These are phyloP conservation scores for Phortica variegata DNA, from an alignment of 1,140 invertebrate species.

Conservation along the genomic window DNA sequence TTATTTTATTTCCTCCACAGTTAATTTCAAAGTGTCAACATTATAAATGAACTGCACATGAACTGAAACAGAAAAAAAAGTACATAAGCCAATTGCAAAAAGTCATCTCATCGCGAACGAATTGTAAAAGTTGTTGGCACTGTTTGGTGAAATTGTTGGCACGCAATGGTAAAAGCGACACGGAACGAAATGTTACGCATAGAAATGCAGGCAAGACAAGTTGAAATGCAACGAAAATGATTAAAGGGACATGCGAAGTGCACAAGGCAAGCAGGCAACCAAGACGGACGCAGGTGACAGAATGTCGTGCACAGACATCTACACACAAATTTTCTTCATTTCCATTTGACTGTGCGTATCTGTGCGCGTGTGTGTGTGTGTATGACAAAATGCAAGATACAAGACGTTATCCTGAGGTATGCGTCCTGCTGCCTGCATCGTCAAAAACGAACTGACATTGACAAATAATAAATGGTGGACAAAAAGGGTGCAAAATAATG, in stretches of 20 bases:
- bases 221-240: slow-evolving; percentile 23
- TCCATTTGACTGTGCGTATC: no score
- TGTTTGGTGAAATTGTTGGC: no score
- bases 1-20: slow-evolving; percentile 53
- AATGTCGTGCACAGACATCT: no score
- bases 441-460: slow-evolving; percentile 37
- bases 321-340: slow-evolving; percentile 54
- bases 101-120: no score
- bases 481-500: slow-evolving; percentile 19
- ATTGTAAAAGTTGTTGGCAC: no score
- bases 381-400: slow-evolving; percentile 45
- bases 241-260: slow-evolving; percentile 49
- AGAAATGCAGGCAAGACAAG: slow-evolving; percentile 37
- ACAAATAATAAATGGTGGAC: slow-evolving; percentile 45
- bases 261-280: slow-evolving; percentile 16
- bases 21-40: slow-evolving; percentile 54
- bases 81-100: no score
- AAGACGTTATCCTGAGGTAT: slow-evolving; percentile 11
- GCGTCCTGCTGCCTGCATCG: slow-evolving; percentile 41
- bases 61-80: slow-evolving; percentile 10
- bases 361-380: no score
- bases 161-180: no score
- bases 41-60: slow-evolving; percentile 52
- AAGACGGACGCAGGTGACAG: slow-evolving; percentile 48
- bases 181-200: slow-evolving; percentile 50